phyloP scores from a whole-genome alignment of 2,888 invertebrate species.

The Drosophila engyochracea region DNA sequence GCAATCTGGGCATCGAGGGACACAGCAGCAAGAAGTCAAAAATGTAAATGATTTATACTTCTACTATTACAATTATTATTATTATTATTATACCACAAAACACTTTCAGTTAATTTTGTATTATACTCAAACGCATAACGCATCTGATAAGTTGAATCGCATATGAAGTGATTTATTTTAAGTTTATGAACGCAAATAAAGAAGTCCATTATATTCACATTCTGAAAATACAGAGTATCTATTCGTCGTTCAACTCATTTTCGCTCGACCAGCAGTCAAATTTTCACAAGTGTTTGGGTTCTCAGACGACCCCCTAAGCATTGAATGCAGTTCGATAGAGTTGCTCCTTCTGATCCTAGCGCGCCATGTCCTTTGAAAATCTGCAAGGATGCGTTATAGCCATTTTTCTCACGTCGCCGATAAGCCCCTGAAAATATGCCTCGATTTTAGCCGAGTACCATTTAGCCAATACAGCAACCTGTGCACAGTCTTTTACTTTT shows the following conservation, averaged over 20 bases:
- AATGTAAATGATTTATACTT: conserved; percentile 57
- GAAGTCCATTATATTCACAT: conserved; percentile 21
- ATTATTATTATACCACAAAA: background rate
- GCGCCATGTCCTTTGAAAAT: no score
- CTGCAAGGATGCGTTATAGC: background rate
- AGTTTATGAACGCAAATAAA: conserved; percentile 40
- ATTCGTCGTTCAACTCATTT: background rate
- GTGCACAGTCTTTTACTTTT: no score
- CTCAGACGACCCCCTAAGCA: no score
- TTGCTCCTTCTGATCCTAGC: no score
- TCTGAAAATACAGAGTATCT: background rate
- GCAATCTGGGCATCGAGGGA: conserved; percentile 85
- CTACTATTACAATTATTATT: background rate
- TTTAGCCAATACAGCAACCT: background rate
- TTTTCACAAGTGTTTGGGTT: no score
- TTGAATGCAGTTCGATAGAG: no score
- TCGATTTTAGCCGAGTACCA: no score
- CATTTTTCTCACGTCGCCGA: background rate
- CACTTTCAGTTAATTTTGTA: conserved; percentile 41
- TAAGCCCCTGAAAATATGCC: background rate
- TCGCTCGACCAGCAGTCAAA: no score
- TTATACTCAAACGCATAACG: conserved; percentile 32
- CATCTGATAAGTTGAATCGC: conserved; percentile 46
- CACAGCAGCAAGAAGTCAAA: conserved; percentile 84
- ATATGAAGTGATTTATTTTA: conserved; percentile 62